Evolutionary conservation across 2,113 vertebrate genomes (phyloP).

Genomic region (Microtus ochrogaster): DNA sequence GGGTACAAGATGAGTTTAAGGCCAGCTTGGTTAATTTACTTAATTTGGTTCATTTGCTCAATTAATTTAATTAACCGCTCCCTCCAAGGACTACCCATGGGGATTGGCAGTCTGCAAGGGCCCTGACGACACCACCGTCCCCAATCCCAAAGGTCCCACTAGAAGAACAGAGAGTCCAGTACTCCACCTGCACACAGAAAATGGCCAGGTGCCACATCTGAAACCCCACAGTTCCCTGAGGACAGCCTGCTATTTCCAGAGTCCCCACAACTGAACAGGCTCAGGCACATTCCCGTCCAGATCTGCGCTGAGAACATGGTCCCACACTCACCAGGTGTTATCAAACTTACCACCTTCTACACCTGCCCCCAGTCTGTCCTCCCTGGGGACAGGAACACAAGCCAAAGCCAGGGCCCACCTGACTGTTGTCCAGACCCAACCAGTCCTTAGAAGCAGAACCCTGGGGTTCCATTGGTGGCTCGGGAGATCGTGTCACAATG

Average conservation of each 20-base stretch:
- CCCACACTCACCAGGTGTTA: neutral
- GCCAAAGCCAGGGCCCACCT: slow-evolving; percentile 51
- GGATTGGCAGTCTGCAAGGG: neutral
- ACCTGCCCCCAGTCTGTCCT: neutral
- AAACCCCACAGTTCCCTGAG: neutral
- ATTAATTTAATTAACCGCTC: no score
- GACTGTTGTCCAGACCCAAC: neutral
- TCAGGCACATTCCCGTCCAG: neutral
- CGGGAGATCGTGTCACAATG: slow-evolving; percentile 60
- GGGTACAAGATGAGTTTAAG: no score
- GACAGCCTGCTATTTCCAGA: neutral
- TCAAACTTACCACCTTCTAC: neutral
- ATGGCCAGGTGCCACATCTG: neutral
- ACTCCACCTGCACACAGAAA: neutral
- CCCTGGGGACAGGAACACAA: neutral
- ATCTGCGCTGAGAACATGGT: neutral
- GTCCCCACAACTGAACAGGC: neutral
- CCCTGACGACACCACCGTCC: neutral
- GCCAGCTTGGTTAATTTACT: no score
- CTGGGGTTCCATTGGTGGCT: neutral
- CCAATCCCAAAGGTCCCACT: neutral
- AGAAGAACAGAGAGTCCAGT: neutral
- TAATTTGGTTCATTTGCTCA: no score
- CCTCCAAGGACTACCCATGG: neutral
- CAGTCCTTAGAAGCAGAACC: neutral